These are phyloP conservation scores for Myocastor coypus DNA, from an alignment of 2,113 vertebrate genomes.

Conservation along the genomic window DNA sequence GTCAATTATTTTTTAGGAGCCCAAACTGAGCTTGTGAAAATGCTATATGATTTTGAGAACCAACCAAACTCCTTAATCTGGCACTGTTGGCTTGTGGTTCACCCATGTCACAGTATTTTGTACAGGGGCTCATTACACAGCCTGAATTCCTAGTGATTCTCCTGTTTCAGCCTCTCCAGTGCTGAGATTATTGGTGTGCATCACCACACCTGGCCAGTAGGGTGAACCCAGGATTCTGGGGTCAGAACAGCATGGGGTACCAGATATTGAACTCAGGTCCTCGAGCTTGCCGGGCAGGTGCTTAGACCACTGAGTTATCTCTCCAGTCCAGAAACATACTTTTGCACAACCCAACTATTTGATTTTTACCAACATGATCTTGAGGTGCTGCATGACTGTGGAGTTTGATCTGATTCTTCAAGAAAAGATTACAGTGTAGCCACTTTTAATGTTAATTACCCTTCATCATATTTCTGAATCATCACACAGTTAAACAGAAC, in stretches of 20 bases:
- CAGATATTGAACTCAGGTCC: too few species aligned
- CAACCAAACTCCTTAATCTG: neutral
- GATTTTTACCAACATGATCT: neutral
- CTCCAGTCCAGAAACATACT: neutral
- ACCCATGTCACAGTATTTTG: neutral
- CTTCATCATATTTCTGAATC: too few species aligned
- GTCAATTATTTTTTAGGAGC: neutral
- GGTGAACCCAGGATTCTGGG: too few species aligned
- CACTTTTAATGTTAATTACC: neutral
- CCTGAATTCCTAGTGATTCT: too few species aligned
- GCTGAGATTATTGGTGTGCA: too few species aligned
- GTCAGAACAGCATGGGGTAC: too few species aligned
- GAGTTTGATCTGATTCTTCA: neutral
- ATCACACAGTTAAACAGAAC: fast-evolving
- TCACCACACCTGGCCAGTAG: too few species aligned
- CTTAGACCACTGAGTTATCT: too few species aligned
- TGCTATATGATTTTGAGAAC: neutral
- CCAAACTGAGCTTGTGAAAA: neutral
- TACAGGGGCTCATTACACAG: too few species aligned
- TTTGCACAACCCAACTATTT: neutral
- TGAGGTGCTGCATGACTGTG: neutral
- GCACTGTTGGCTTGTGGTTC: neutral
- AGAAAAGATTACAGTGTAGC: neutral
- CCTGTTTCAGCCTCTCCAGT: too few species aligned
- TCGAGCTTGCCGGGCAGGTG: too few species aligned